Evolutionary conservation across 2,888 invertebrate species (phyloP).

Genomic region (Drosophila atripex): DNA sequence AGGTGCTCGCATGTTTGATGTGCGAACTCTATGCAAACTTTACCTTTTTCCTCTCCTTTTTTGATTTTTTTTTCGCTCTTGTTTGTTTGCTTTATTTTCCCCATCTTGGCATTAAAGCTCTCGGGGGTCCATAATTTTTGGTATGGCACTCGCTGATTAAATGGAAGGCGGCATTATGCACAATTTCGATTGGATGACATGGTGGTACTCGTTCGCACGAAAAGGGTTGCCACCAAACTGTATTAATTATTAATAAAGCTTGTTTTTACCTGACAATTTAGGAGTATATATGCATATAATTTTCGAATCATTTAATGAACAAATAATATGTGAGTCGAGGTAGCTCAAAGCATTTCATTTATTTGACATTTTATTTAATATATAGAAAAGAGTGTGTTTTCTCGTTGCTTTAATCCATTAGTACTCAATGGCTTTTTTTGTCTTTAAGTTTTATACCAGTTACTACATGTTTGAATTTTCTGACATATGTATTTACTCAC

Average conservation of each 20-base stretch:
- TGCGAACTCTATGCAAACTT: slow-evolving; percentile 62
- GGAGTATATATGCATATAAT: too few relatives aligned
- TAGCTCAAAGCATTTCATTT: too few relatives aligned
- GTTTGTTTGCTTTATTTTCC: slow-evolving; percentile 3
- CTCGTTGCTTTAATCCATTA: too few relatives aligned
- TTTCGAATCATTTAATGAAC: too few relatives aligned
- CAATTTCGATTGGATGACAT: slow-evolving; percentile 30
- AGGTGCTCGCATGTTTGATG: slow-evolving; percentile 66
- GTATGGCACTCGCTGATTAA: slow-evolving; percentile 39
- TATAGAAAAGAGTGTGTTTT: too few relatives aligned
- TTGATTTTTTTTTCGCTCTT: slow-evolving; percentile 2
- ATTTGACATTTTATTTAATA: too few relatives aligned
- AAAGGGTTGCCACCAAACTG: slow-evolving; percentile 7
- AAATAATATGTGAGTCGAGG: too few relatives aligned
- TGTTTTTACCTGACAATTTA: not conserved
- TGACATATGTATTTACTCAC: slow-evolving; percentile 27
- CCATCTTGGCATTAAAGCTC: slow-evolving; percentile 30
- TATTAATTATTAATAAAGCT: not conserved
- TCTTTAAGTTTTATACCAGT: too few relatives aligned
- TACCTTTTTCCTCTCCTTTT: slow-evolving; percentile 11
- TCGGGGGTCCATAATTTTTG: slow-evolving; percentile 29
- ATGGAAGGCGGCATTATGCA: slow-evolving; percentile 32
- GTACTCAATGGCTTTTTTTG: too few relatives aligned
- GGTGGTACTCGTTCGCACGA: slow-evolving; percentile 13
- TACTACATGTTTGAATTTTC: not conserved